These are phyloP conservation scores for Kryphioiulus occultus DNA, from an alignment of 2,888 invertebrate species.

Conservation along the genomic window DNA sequence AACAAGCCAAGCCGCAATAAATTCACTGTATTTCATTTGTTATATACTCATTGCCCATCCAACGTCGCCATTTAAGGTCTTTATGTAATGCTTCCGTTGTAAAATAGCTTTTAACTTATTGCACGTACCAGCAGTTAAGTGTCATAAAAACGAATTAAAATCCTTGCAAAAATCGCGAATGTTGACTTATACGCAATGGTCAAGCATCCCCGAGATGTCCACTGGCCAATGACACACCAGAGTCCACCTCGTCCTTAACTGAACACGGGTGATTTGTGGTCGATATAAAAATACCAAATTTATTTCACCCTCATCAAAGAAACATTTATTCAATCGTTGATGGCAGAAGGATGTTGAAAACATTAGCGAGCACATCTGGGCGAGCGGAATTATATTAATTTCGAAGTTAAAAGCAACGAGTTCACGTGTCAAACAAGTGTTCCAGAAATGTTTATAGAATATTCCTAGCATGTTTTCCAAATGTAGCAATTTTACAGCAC, in stretches of 20 bases:
- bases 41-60: conserved; percentile 35
- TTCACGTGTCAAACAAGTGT: too few species aligned
- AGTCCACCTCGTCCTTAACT: neutral
- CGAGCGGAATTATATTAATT: too few species aligned
- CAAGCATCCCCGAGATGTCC: neutral
- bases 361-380: too few species aligned
- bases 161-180: neutral
- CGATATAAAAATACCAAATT: neutral
- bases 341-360: too few species aligned
- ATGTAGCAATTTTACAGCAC: too few species aligned
- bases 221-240: neutral
- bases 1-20: conserved; percentile 21
- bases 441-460: too few species aligned
- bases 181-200: neutral
- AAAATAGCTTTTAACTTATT: conserved; percentile 31
- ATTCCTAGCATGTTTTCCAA: too few species aligned
- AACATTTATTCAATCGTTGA: neutral
- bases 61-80: conserved; percentile 19
- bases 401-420: too few species aligned
- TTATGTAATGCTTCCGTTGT: conserved; percentile 35
- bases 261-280: neutral
- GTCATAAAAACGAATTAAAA: conserved; percentile 25
- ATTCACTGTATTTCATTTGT: conserved; percentile 35
- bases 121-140: neutral
- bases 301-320: neutral